These are phyloP conservation scores for Agonopterix alstromeriana DNA, from an alignment of 2,888 invertebrate species.

Conservation along the genomic window DNA sequence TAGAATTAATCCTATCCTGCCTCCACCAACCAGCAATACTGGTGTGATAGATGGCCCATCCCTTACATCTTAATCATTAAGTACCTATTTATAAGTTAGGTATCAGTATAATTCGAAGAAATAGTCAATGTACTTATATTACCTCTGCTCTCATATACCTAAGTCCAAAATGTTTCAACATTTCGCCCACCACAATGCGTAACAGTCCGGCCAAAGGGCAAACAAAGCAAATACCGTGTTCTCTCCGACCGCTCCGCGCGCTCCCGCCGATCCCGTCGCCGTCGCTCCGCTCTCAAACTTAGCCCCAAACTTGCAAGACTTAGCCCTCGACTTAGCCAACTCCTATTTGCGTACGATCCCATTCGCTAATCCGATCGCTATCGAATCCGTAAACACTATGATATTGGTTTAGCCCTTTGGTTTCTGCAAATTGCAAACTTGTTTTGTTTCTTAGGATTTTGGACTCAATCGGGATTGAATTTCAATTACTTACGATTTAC, in stretches of 20 bases:
- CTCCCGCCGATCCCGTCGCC: neutral
- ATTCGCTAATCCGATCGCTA: conserved; percentile 19
- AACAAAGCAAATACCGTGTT: conserved; percentile 25
- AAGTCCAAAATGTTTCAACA: neutral
- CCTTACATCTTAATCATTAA: too few relatives aligned
- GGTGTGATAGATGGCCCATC: too few relatives aligned
- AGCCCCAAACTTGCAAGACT: neutral
- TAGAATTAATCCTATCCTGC: too few relatives aligned
- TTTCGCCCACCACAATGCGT: neutral
- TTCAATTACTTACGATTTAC: too few relatives aligned
- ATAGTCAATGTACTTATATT: too few relatives aligned
- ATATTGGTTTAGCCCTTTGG: conserved; percentile 3
- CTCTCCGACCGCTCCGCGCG: neutral
- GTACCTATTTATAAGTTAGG: too few relatives aligned
- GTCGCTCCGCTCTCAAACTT: neutral
- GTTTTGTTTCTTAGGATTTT: too few relatives aligned
- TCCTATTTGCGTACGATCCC: conserved; percentile 41
- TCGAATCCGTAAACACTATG: neutral
- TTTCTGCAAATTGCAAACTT: neutral
- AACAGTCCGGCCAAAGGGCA: conserved; percentile 39
- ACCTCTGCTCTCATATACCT: neutral
- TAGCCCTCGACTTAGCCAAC: conserved; percentile 5
- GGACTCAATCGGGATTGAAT: too few relatives aligned
- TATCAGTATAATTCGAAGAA: too few relatives aligned
- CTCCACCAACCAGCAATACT: too few relatives aligned